phyloP scores from a whole-genome alignment of 2,113 vertebrate species.

The Orthochromis malagaraziensis region DNA sequence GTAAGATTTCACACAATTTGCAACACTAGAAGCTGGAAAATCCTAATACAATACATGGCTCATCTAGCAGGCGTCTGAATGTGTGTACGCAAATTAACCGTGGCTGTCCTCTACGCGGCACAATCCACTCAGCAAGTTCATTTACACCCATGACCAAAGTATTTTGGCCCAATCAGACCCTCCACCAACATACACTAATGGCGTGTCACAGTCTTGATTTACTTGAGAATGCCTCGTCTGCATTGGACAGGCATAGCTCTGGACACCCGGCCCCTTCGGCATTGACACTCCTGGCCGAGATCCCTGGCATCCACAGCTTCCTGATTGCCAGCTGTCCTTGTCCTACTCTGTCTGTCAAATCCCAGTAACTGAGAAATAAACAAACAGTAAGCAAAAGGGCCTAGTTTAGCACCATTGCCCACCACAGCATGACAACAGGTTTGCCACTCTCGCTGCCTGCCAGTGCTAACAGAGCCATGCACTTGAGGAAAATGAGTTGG shows the following conservation, averaged over 20 bases:
- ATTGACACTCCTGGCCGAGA: constrained; percentile 30
- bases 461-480: background rate
- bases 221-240: constrained; percentile 8
- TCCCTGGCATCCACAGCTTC: constrained; percentile 45
- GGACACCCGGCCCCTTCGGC: constrained; percentile 4
- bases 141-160: background rate
- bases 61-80: background rate
- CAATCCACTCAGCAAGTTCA: background rate
- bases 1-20: background rate
- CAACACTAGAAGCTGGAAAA: background rate
- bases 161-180: background rate
- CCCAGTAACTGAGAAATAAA: constrained; percentile 60
- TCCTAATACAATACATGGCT: background rate
- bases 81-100: background rate
- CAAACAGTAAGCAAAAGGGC: constrained; percentile 63
- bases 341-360: constrained; percentile 24
- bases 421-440: constrained; percentile 39
- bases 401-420: constrained; percentile 39
- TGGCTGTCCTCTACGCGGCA: background rate
- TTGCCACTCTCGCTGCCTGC: constrained; percentile 1
- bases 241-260: constrained; percentile 6
- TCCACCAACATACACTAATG: background rate
- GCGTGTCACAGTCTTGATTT: background rate
- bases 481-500: background rate
- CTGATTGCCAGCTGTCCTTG: constrained; percentile 58